phyloP scores from a whole-genome alignment of 2,113 vertebrate species.

The Cranoglanis bouderius region DNA sequence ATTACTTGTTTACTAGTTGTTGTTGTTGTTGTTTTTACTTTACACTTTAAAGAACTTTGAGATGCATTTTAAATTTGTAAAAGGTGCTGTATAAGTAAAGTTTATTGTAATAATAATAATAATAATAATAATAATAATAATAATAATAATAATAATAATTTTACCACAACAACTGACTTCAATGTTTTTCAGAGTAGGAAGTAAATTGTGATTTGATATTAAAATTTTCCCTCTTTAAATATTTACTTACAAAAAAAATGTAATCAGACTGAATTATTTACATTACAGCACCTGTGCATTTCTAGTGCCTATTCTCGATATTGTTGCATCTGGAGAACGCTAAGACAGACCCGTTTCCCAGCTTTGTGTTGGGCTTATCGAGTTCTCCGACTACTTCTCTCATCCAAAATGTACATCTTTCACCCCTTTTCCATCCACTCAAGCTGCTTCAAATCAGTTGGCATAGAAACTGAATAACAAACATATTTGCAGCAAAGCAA shows the following conservation, averaged over 20 bases:
- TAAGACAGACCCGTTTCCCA: background rate
- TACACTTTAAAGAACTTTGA: background rate
- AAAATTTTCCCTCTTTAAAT: background rate
- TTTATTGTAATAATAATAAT: background rate
- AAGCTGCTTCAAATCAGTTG: slow-evolving; percentile 59
- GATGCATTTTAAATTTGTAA: background rate
- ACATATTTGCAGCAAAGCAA: slow-evolving; percentile 69
- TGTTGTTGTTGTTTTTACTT: background rate
- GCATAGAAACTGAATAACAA: slow-evolving; percentile 73
- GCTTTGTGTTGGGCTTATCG: slow-evolving; percentile 1
- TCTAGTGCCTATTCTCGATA: background rate
- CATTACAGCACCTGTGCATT: no score
- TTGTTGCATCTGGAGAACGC: background rate
- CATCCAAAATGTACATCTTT: slow-evolving; percentile 79
- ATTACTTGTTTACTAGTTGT: background rate
- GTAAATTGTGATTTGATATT: background rate
- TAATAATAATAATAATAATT: background rate
- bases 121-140: background rate
- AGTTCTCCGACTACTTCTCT: slow-evolving; percentile 23
- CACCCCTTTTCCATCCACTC: slow-evolving; percentile 61
- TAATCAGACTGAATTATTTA: background rate
- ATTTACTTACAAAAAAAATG: background rate
- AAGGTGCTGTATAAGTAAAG: background rate
- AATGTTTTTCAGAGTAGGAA: background rate
- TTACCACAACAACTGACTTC: background rate